Percentiles rank a stretch among this genome's conserved stretches.
phyloP scores from a whole-genome alignment of 2,113 vertebrate genomes.

The Vanacampus margaritifer region DNA sequence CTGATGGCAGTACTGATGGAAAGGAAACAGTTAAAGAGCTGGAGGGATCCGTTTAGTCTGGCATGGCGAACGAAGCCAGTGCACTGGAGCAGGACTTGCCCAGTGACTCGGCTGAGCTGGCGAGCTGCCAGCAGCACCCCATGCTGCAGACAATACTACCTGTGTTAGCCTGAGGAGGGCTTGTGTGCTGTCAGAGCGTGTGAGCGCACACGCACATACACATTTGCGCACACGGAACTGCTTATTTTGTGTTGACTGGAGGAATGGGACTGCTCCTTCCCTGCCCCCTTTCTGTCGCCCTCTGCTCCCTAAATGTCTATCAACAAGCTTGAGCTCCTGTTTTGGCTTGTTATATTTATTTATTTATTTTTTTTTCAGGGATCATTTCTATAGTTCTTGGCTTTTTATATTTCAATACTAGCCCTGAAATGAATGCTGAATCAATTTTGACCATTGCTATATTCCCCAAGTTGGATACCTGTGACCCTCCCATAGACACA shows the following conservation, averaged over 20 bases:
- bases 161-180: conserved; percentile 57
- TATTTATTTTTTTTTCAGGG: too few species aligned
- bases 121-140: conserved; percentile 56
- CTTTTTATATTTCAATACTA: conserved; percentile 48
- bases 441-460: conserved; percentile 16
- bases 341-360: conserved; percentile 53
- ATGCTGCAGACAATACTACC: conserved; percentile 66
- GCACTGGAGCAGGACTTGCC: conserved; percentile 53
- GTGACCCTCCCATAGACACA: conserved; percentile 46
- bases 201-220: conserved; percentile 7
- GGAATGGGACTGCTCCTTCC: conserved; percentile 3
- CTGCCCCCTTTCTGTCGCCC: conserved; percentile 18
- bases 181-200: conserved; percentile 22
- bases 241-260: conserved; percentile 46
- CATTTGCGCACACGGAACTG: background rate
- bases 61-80: conserved; percentile 36
- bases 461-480: conserved; percentile 30
- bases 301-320: conserved; percentile 29
- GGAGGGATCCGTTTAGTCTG: conserved; percentile 32
- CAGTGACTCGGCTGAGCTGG: conserved; percentile 56
- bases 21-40: conserved; percentile 51
- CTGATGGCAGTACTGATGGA: conserved; percentile 6
- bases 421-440: conserved; percentile 33
- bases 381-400: too few species aligned
- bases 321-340: conserved; percentile 49